Percentiles rank a stretch among this genome's conserved stretches.
Conservation (phyloP, 2,797 vertebrate genomes). For the Typhlichthys subterraneus region DNA sequence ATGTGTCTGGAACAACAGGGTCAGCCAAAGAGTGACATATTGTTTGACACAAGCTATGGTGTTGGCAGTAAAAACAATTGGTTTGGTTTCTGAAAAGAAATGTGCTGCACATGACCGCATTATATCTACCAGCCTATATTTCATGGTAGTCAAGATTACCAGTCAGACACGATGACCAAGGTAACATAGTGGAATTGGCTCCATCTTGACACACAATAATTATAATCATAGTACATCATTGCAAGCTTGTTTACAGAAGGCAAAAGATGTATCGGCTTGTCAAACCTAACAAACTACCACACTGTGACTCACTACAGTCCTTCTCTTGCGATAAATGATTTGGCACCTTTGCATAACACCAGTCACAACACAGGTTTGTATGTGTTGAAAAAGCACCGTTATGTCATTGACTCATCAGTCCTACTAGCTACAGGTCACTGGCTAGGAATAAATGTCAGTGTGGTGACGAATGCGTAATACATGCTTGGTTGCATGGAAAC, state of each 20-base stretch:
- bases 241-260: no score
- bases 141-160: no score
- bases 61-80: no score
- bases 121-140: no score
- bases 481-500: slow-evolving; percentile 44
- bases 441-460: slow-evolving; percentile 52
- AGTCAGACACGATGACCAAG: no score
- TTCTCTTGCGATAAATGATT: not conserved
- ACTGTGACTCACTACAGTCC: not conserved
- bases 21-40: slow-evolving; percentile 25
- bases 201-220: no score
- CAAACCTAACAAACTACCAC: no score
- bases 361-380: not conserved
- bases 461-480: slow-evolving; percentile 33
- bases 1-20: slow-evolving; percentile 40
- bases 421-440: slow-evolving; percentile 45
- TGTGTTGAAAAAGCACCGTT: slow-evolving; percentile 4
- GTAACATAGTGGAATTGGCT: no score
- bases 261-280: no score
- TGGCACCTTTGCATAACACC: slow-evolving; percentile 22
- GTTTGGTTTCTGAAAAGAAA: no score
- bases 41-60: slow-evolving; percentile 21
- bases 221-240: no score
- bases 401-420: slow-evolving; percentile 36
- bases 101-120: no score